Percentiles rank a stretch among this genome's conserved stretches.
phyloP scores from a whole-genome alignment of 2,113 vertebrate species.

The Rhodinocichla rosea region DNA sequence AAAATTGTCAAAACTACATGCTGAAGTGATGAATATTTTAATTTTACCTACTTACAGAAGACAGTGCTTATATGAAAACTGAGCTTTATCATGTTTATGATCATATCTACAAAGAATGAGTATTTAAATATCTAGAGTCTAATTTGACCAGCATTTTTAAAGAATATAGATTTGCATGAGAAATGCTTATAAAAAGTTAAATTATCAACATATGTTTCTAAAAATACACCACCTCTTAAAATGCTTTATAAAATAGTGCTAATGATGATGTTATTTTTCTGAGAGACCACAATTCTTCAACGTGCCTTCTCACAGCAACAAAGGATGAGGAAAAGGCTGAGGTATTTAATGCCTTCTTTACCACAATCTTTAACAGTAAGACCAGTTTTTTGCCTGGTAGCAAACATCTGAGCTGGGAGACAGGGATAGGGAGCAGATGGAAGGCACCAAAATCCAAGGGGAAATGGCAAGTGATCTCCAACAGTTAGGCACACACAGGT shows the following conservation, averaged over 20 bases:
- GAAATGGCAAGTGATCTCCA: not conserved
- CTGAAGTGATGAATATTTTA: not conserved
- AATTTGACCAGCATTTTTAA: not conserved
- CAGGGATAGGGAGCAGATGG: not conserved
- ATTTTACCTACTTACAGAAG: not conserved
- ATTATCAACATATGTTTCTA: not conserved
- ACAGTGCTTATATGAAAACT: not conserved
- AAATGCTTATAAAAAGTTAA: not conserved
- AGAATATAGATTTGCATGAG: not conserved
- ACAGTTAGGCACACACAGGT: not conserved
- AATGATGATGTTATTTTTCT: not conserved
- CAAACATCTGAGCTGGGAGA: not conserved
- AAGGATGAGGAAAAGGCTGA: not conserved
- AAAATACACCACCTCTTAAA: not conserved
- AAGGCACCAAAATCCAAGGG: not conserved
- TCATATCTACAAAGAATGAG: not conserved
- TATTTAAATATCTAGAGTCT: not conserved
- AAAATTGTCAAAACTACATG: not conserved
- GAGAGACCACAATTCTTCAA: not conserved
- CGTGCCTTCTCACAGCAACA: not conserved
- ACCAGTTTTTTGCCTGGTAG: not conserved
- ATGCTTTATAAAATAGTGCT: not conserved
- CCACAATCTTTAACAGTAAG: not conserved
- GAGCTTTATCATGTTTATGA: not conserved
- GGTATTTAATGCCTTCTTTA: not conserved